These are phyloP conservation scores for Phrynosoma platyrhinos DNA, from an alignment of 2,113 vertebrate species.

Conservation along the genomic window DNA sequence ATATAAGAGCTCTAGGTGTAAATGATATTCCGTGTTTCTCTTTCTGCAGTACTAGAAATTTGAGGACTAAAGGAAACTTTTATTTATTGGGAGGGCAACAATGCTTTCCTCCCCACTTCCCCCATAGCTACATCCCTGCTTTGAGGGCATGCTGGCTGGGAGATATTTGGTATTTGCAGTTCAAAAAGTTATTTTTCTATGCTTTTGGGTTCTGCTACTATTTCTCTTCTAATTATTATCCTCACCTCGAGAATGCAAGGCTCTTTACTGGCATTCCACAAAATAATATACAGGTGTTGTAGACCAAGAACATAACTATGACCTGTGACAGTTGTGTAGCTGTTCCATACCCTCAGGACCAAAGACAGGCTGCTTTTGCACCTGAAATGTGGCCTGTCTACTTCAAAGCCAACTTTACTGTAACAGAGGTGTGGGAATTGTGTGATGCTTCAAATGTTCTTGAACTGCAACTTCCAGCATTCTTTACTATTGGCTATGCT, in stretches of 20 bases:
- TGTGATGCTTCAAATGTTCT: too few species aligned
- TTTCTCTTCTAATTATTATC: not conserved
- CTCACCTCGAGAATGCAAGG: not conserved
- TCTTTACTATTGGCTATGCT: too few species aligned
- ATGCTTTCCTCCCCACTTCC: too few species aligned
- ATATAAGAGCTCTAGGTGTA: too few species aligned
- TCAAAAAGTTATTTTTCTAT: not conserved
- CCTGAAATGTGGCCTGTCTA: not conserved
- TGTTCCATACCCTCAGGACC: not conserved
- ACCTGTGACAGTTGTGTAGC: not conserved
- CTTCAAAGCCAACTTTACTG: too few species aligned
- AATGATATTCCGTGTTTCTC: too few species aligned
- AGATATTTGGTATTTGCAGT: not conserved
- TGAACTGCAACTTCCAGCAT: too few species aligned
- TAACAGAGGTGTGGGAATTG: too few species aligned
- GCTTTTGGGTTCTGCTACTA: not conserved
- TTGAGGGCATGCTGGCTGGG: too few species aligned
- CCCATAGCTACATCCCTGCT: not conserved
- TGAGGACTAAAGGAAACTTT: too few species aligned
- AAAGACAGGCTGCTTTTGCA: not conserved
- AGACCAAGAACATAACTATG: not conserved
- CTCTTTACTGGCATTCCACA: not conserved
- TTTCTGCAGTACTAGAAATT: too few species aligned
- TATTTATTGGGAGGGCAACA: too few species aligned
- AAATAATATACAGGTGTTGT: not conserved